phyloP scores from a whole-genome alignment of 1,140 invertebrate genomes.

The Platyscapa corneri region DNA sequence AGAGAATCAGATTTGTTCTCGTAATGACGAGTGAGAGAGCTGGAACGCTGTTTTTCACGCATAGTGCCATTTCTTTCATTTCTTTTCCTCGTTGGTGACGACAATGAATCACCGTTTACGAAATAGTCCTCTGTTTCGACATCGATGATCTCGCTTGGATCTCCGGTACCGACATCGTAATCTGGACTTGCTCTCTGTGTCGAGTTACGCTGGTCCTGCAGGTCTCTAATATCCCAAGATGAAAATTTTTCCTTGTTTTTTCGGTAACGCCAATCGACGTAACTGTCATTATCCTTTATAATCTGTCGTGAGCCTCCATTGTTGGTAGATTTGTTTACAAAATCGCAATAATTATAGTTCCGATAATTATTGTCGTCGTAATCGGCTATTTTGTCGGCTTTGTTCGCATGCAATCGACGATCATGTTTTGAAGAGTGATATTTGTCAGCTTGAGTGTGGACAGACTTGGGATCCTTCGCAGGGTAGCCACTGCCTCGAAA shows the following conservation, averaged over 20 bases:
- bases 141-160: slow-evolving; percentile 41
- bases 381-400: background rate
- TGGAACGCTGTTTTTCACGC: slow-evolving; percentile 39
- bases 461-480: slow-evolving; percentile 52
- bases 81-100: slow-evolving; percentile 40
- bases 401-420: background rate
- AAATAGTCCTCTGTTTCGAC: slow-evolving; percentile 38
- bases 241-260: slow-evolving; percentile 55
- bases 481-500: slow-evolving; percentile 55
- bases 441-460: slow-evolving; percentile 47
- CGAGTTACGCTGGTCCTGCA: slow-evolving; percentile 45
- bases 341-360: background rate
- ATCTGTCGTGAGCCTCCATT: background rate
- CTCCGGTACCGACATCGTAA: background rate
- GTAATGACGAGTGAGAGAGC: slow-evolving; percentile 48
- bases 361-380: background rate
- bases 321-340: background rate
- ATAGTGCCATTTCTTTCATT: slow-evolving; percentile 56
- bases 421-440: slow-evolving; percentile 46
- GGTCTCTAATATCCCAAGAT: slow-evolving; percentile 62
- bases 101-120: slow-evolving; percentile 10
- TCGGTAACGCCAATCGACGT: slow-evolving; percentile 15
- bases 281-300: background rate
- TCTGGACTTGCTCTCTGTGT: slow-evolving; percentile 26
- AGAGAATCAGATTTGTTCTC: slow-evolving; percentile 45